Percentiles rank a stretch among this genome's conserved stretches.
Conservation (phyloP, 2,888 invertebrate species). For the Oscheius sp. region DNA sequence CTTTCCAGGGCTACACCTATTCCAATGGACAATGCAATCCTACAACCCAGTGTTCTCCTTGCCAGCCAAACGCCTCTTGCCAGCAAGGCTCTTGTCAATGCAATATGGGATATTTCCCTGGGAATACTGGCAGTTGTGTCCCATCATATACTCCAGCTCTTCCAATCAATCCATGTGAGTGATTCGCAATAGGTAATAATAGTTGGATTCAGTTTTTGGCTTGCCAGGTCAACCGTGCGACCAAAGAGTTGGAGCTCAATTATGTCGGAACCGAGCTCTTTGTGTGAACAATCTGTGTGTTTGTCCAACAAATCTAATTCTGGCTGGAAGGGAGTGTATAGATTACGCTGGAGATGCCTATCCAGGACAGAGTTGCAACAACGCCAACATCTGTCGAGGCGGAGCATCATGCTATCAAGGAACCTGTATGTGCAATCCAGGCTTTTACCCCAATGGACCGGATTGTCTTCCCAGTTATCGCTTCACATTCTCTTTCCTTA, state of each 20-base stretch:
- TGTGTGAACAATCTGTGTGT: constrained; percentile 52
- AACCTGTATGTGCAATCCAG: constrained; percentile 38
- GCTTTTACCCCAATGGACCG: constrained; percentile 29
- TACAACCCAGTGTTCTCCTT: constrained; percentile 11
- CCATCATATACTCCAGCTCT: constrained; percentile 3
- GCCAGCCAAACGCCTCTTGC: constrained; percentile 20
- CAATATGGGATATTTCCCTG: constrained; percentile 19
- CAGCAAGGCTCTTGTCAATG: constrained; percentile 28
- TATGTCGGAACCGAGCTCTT: constrained; percentile 50
- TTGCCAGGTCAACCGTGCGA: constrained; percentile 53
- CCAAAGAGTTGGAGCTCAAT: constrained; percentile 35
- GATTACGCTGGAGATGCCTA: constrained; percentile 46
- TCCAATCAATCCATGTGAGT: constrained; percentile 22
- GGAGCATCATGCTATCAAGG: constrained; percentile 44
- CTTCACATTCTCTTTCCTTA: constrained; percentile 34
- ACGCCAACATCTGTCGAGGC: constrained; percentile 44
- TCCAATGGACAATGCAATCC: constrained; percentile 27
- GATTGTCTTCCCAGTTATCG: constrained; percentile 34
- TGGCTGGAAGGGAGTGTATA: constrained; percentile 41
- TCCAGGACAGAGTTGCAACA: constrained; percentile 52
- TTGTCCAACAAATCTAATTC: constrained; percentile 48
- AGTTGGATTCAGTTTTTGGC: constrained; percentile 40
- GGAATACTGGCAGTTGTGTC: not conserved
- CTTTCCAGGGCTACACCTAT: constrained; percentile 27
- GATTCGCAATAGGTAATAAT: not conserved